Conservation (phyloP, 2,113 vertebrate species). For the Tychaedon coryphoeus region DNA sequence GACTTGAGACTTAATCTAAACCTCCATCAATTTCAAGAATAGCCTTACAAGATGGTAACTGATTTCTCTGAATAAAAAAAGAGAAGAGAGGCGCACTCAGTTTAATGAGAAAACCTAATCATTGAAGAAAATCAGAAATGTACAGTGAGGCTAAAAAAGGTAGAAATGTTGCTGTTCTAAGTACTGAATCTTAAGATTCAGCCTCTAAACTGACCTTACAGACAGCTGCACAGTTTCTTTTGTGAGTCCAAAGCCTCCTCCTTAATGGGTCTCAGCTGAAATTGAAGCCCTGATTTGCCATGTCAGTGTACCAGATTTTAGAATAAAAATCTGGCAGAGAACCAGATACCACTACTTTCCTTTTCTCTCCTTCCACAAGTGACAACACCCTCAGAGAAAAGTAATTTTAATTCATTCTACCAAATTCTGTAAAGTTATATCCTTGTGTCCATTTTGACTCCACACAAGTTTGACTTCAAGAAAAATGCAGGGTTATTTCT, state of each 20-base stretch:
- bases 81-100: not conserved
- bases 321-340: not conserved
- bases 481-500: not conserved
- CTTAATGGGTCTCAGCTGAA: not conserved
- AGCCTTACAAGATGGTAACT: not conserved
- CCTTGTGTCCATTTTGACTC: not conserved
- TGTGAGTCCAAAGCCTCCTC: not conserved
- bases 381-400: not conserved
- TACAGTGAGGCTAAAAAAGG: not conserved
- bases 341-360: not conserved
- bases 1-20: not conserved
- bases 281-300: not conserved
- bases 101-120: not conserved
- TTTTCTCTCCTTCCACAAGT: not conserved
- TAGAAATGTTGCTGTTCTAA: constrained; percentile 9
- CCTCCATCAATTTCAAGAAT: not conserved
- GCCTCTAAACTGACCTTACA: not conserved
- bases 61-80: not conserved
- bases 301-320: not conserved
- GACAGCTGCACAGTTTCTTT: not conserved
- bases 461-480: not conserved
- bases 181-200: not conserved
- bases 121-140: not conserved
- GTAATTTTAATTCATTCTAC: not conserved
- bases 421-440: not conserved